Evolutionary conservation across 2,113 vertebrate genomes (phyloP), one percentile per base, ranked within the genome.

Genomic region (Channa maculata): DNA sequence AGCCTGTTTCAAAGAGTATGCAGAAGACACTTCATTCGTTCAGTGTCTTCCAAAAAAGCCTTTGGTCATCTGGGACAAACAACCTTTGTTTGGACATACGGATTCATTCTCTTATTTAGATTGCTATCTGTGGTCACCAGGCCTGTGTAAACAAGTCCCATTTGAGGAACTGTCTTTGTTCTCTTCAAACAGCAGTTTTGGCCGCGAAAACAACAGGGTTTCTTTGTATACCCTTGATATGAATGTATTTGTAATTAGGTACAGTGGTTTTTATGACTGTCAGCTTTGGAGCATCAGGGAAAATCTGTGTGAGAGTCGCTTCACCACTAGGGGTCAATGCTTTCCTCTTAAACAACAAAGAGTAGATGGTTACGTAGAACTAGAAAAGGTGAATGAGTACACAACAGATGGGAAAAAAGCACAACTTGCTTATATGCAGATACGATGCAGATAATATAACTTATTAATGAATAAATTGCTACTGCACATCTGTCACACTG

Each of bases 281-380:
- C 43, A 14, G 2, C 2, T 50, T 37, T 33, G 38, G 24, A 36
- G 9, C 53, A 37, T n/a, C 43, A 52, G 15, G 38, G 38, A 39
- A 55, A 38, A 34, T 13, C 50, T 59, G 0, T 15, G 41, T 62
- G 44, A 41, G 37, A 53, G 2, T 13, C 33, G 2, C 15, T 61
- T 68, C 59, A 60, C 77, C 86, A 83, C 70, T 54, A 90, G 84
- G 82, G 71, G 86, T 74, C 77, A 9, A 34, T 10, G 41, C 12
- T 60, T 61, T 77, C 76, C 59, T 60, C 5, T 60, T 5, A 13
- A 48, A 54, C 11, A 10, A 14, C 1, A 8, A 45, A 44, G 7
- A 58, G 12, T 0, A 12, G 13, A 64, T 5, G 36, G 37, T 44
- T 61, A 36, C 33, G 6, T 1, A 8, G 24, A 64, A 66, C 8